Base-by-base conservation (phyloP, 2,888 invertebrate species). In the Aphidoletes aphidimyza region DNA sequence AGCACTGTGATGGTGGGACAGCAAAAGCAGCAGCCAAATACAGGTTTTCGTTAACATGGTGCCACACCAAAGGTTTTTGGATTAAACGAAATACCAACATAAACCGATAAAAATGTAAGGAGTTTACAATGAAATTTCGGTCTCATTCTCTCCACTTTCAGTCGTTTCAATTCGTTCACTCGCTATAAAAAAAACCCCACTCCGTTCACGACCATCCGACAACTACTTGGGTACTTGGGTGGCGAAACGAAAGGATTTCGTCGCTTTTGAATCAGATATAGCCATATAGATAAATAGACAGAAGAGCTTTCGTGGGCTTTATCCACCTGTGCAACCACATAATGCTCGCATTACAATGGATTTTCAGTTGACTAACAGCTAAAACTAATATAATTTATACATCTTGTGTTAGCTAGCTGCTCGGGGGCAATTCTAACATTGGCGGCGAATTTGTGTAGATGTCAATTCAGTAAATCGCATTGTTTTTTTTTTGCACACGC, bases 271-370 rank as follows among this genome's bases (percentile, higher is more conserved):
- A 69, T 69, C 69, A 11, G 69, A 69, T 69, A 30, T 26, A 30
- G 14, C 69, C 69, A 69, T n/a, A n/a, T 69, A 69, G 69, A 30
- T 69, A 69, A n/a, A 69, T 69, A 69, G 34, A 69, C 69, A 69
- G 22, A 47, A 69, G 69, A 69, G 69, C 69, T 69, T 54, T 69
- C 69, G 17, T 34, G 69, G 69, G 69, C 34, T 69, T 54, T 54
- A 54, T 54, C 30, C 69, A 69, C 69, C 69, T 69, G 69, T 34
- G 26, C 69, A 69, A 30, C 69, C 30, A 69, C 69, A 69, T 69
- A 69, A 69, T 69, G 17, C 69, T 69, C 30, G 34, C 34, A 69
- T 69, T 69, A 69, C 69, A 69, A 69, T 69, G 69, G 69, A 69
- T 69, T 69, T 69, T 69, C 69, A 34, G 69, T 69, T 69, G 69